Conservation (phyloP, 2,888 invertebrate species). For the Glyphotaelius pellucidus region DNA sequence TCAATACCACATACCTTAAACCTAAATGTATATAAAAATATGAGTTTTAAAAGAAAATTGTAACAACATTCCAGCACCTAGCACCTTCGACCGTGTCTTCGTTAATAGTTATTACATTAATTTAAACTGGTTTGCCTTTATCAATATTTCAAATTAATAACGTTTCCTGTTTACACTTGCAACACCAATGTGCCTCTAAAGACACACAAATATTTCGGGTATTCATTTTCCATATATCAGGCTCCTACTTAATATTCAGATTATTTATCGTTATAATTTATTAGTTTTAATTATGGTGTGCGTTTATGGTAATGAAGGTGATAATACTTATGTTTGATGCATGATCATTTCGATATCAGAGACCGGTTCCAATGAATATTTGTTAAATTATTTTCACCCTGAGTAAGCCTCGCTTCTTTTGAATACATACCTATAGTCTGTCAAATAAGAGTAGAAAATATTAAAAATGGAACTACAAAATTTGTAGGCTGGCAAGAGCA, state of each 20-base stretch:
- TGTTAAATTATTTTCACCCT: background rate
- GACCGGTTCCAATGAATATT: background rate
- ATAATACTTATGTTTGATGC: background rate
- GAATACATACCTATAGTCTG: background rate
- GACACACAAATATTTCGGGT: background rate
- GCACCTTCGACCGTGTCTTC: background rate
- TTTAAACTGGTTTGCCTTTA: background rate
- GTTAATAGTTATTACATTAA: background rate
- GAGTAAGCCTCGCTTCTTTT: background rate
- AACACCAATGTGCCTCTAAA: background rate
- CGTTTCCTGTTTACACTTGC: background rate
- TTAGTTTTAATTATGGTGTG: background rate
- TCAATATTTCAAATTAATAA: background rate
- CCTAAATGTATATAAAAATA: background rate
- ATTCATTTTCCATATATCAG: background rate
- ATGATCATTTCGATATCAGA: background rate
- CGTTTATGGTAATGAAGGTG: background rate
- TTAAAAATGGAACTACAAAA: too few relatives aligned
- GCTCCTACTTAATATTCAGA: slow-evolving; percentile 2
- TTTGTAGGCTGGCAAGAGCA: too few relatives aligned
- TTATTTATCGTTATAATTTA: background rate
- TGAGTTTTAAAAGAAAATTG: background rate
- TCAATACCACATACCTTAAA: too few relatives aligned
- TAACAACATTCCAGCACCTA: too few relatives aligned
- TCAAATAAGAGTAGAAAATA: too few relatives aligned